Evolutionary conservation across 1,140 invertebrate species (phyloP).

Genomic region (Campoletis sonorensis): DNA sequence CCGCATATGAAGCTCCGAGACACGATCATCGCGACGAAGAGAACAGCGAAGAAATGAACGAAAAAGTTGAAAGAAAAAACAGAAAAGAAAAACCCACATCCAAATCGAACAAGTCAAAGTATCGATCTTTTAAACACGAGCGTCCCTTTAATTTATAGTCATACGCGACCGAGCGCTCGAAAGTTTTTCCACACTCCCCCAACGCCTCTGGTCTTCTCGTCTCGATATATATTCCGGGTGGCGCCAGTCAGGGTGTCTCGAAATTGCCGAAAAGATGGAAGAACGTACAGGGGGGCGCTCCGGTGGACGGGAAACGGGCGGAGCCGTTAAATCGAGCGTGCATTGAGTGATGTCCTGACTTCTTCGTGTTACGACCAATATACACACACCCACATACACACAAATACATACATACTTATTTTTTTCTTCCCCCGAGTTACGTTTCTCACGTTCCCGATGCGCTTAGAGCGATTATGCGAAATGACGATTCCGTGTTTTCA

Average conservation of each 20-base stretch:
- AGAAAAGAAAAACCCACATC: too few relatives aligned
- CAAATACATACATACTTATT: not conserved
- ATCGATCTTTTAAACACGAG: too few relatives aligned
- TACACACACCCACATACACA: not conserved
- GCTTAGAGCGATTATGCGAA: constrained; percentile 50
- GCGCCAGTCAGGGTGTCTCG: not conserved
- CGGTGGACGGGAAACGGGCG: constrained; percentile 8
- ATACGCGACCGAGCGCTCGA: too few relatives aligned
- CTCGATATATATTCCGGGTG: not conserved
- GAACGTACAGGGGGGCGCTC: not conserved
- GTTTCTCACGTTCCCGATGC: constrained; percentile 63
- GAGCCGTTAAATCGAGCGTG: constrained; percentile 33
- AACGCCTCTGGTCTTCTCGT: not conserved
- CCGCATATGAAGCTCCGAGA: too few relatives aligned
- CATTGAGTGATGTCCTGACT: constrained; percentile 16
- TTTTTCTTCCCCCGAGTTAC: constrained; percentile 53
- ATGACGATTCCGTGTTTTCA: constrained; percentile 66
- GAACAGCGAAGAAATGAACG: too few relatives aligned
- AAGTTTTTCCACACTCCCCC: not conserved
- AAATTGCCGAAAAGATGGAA: constrained; percentile 12
- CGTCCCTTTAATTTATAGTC: too few relatives aligned
- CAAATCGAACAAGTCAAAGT: too few relatives aligned
- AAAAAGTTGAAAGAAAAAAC: too few relatives aligned
- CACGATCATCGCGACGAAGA: too few relatives aligned
- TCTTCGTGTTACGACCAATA: not conserved